Percentiles rank a stretch among this genome's conserved stretches.
phyloP scores from a whole-genome alignment of 2,888 invertebrate species.

The Mactromeris polynyma region DNA sequence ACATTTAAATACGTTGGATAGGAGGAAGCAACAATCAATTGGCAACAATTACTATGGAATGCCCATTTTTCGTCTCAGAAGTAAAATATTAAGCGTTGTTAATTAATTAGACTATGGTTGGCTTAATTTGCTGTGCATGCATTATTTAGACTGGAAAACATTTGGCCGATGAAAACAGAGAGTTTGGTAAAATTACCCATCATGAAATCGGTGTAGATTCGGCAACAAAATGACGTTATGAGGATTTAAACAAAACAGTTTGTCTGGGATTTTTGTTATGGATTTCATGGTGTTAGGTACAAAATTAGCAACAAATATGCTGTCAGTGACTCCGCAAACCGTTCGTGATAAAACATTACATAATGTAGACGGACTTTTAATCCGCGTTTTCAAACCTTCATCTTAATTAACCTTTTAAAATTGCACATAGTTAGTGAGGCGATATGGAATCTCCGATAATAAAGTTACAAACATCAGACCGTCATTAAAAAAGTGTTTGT shows the following conservation, averaged over 20 bases:
- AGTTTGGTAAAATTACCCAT: neutral
- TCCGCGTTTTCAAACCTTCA: too few relatives aligned
- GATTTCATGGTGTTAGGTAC: neutral
- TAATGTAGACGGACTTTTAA: too few relatives aligned
- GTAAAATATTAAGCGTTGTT: neutral
- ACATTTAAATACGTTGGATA: neutral
- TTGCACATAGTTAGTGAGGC: too few relatives aligned
- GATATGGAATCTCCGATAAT: too few relatives aligned
- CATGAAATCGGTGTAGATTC: neutral
- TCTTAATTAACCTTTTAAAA: too few relatives aligned
- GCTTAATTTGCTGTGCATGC: neutral
- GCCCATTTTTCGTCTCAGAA: neutral
- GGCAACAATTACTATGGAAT: neutral
- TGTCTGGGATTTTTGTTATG: neutral
- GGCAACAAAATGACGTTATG: neutral
- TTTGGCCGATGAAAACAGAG: neutral
- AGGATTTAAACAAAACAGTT: neutral
- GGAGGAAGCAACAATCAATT: neutral
- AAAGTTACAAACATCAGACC: too few relatives aligned
- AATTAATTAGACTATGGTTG: neutral
- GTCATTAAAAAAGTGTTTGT: too few relatives aligned
- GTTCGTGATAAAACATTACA: too few relatives aligned
- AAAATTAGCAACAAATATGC: neutral
- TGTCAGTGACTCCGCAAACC: neutral
- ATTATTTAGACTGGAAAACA: conserved; percentile 1